Evolutionary conservation across 2,797 vertebrate species (phyloP).

Genomic region (Echiichthys vipera): DNA sequence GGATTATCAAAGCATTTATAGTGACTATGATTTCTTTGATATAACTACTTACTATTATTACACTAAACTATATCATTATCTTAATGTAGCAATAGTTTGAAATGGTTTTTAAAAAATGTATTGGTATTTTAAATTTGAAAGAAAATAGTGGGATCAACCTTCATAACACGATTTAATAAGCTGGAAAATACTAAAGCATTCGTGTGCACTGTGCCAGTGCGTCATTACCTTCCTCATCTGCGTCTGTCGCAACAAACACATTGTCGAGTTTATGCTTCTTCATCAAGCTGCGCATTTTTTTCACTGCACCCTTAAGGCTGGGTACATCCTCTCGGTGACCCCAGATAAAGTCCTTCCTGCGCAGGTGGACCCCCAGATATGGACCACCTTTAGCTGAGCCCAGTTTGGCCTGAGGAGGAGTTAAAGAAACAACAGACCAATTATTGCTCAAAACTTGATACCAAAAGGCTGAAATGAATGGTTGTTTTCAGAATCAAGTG

Average conservation of each 20-base stretch:
- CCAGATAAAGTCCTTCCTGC: conserved; percentile 97
- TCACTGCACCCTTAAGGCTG: conserved; percentile 90
- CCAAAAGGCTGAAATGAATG: background rate
- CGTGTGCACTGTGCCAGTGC: background rate
- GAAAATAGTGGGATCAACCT: background rate
- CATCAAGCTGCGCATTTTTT: conserved; percentile 90
- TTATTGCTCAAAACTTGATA: background rate
- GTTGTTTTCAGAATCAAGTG: background rate
- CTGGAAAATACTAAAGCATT: background rate
- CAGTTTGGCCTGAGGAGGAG: conserved; percentile 80
- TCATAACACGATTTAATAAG: background rate
- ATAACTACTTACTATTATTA: background rate
- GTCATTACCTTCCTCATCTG: conserved; percentile 87
- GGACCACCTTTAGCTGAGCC: conserved; percentile 91
- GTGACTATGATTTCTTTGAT: background rate
- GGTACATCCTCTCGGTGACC: conserved; percentile 96
- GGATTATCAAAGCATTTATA: background rate
- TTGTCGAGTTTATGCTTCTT: conserved; percentile 86
- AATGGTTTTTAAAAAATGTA: background rate
- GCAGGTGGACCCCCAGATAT: conserved; percentile 92
- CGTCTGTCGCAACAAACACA: conserved; percentile 95
- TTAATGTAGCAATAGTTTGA: background rate
- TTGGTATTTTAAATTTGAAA: background rate
- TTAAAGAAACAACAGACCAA: conserved; percentile 11
- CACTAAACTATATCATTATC: background rate